Percentiles rank a stretch among this genome's conserved stretches.
These are phyloP conservation scores for Craterocephalus amniculus DNA, from an alignment of 2,797 vertebrate genomes.

Conservation along the genomic window DNA sequence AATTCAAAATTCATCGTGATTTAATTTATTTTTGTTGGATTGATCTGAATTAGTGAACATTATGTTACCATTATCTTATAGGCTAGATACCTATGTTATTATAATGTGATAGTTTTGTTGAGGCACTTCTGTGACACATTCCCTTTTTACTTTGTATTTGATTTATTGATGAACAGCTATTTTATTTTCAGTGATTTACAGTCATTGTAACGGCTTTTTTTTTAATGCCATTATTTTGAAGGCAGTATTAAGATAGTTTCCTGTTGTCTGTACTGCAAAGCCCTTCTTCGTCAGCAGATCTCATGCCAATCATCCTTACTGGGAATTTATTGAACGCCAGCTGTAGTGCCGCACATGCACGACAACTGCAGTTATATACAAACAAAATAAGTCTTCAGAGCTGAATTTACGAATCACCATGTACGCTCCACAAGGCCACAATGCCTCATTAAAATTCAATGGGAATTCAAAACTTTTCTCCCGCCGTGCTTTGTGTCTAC, in stretches of 20 bases:
- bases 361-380: neutral
- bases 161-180: too few relatives aligned
- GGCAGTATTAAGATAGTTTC: fast-evolving
- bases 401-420: neutral
- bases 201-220: too few relatives aligned
- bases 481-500: constrained; percentile 51
- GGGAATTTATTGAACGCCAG: constrained; percentile 57
- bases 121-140: too few relatives aligned
- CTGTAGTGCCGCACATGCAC: constrained; percentile 23
- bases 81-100: too few relatives aligned
- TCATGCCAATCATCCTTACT: constrained; percentile 67
- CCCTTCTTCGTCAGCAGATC: constrained; percentile 67
- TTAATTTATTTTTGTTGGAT: too few relatives aligned
- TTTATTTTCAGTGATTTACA: too few relatives aligned
- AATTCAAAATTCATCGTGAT: too few relatives aligned
- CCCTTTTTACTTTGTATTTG: too few relatives aligned
- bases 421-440: neutral
- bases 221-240: constrained; percentile 35
- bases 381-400: neutral
- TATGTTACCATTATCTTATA: too few relatives aligned
- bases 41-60: too few relatives aligned
- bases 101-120: too few relatives aligned
- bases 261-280: constrained; percentile 8
- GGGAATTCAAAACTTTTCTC: constrained; percentile 39
- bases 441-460: constrained; percentile 14